Evolutionary conservation across 2,888 invertebrate genomes (phyloP).

Genomic region (Pycnomerus fuliginosus): DNA sequence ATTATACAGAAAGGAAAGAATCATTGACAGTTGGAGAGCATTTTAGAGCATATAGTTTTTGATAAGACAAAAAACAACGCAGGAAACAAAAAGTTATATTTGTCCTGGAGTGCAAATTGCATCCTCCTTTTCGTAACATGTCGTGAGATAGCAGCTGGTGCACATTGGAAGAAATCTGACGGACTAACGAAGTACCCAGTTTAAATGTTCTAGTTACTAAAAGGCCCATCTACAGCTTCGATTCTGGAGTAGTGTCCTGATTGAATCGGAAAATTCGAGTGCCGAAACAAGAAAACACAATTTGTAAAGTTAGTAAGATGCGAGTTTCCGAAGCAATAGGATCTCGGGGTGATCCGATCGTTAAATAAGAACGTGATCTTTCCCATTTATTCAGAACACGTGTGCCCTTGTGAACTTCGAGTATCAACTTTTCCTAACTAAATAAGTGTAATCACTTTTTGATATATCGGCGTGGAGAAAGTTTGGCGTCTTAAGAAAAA

Average conservation of each 20-base stretch:
- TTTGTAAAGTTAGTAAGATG: constrained; percentile 50
- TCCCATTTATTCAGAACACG: constrained; percentile 47
- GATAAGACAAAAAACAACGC: no score
- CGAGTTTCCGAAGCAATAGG: constrained; percentile 40
- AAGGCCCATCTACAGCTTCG: no score
- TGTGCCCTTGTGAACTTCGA: constrained; percentile 23
- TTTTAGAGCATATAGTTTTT: no score
- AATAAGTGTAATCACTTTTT: constrained; percentile 47
- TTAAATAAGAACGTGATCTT: constrained; percentile 51
- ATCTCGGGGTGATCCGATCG: constrained; percentile 49
- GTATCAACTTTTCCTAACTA: constrained; percentile 37
- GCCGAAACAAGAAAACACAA: constrained; percentile 52
- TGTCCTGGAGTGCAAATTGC: no score
- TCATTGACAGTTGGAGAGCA: no score
- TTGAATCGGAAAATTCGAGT: constrained; percentile 47
- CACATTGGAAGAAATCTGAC: no score
- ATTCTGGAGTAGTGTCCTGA: constrained; percentile 33
- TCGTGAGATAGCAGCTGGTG: no score
- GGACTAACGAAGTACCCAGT: no score
- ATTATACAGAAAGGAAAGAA: no score
- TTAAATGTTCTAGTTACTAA: no score
- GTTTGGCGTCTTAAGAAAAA: constrained; percentile 18
- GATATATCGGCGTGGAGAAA: constrained; percentile 31
- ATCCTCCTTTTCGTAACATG: no score
- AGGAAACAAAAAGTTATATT: no score